Conservation (phyloP, 1,140 invertebrate genomes). For the Heterodera carotae region DNA sequence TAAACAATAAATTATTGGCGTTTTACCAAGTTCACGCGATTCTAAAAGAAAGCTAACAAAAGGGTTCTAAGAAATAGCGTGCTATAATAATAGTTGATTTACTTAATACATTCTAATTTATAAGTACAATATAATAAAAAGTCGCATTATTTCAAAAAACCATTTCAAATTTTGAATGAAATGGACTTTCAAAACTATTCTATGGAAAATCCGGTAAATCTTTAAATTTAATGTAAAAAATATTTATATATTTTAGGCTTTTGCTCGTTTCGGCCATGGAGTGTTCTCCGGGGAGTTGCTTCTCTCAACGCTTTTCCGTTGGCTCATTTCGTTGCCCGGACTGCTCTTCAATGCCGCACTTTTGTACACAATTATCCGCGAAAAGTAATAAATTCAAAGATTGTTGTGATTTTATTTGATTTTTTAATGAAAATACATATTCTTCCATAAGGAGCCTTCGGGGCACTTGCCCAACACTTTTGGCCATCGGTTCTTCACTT, state of each 20-base stretch:
- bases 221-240: too few relatives aligned
- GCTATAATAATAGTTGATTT: too few relatives aligned
- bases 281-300: background rate
- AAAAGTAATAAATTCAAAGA: background rate
- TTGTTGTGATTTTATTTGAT: background rate
- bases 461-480: background rate
- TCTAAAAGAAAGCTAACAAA: too few relatives aligned
- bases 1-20: too few relatives aligned
- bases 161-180: too few relatives aligned
- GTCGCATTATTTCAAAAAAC: too few relatives aligned
- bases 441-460: background rate
- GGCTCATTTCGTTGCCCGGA: background rate
- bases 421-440: background rate
- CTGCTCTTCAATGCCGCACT: conserved; percentile 1
- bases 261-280: background rate
- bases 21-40: too few relatives aligned
- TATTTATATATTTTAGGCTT: background rate
- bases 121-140: too few relatives aligned
- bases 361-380: background rate
- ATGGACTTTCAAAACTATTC: too few relatives aligned
- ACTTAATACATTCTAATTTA: too few relatives aligned
- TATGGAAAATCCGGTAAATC: too few relatives aligned
- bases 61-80: too few relatives aligned
- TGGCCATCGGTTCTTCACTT: background rate
- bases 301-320: background rate